A percentile compares a stretch with the other conserved stretches of the same genome.
Evolutionary conservation across 2,888 invertebrate genomes (phyloP).

Genomic region (Isotomurus palustris): DNA sequence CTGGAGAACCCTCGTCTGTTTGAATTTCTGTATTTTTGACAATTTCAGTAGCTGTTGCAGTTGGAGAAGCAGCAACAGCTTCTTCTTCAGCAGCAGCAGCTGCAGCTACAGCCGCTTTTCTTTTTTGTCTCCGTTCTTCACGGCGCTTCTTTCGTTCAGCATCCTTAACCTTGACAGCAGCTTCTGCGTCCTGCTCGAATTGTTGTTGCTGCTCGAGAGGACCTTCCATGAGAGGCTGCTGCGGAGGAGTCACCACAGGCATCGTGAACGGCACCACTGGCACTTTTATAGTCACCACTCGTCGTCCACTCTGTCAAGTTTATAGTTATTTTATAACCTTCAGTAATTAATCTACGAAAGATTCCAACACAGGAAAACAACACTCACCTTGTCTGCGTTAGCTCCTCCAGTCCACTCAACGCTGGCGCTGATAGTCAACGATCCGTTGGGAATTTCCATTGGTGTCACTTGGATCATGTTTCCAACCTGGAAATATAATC

Average conservation of each 20-base stretch:
- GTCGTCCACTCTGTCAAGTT: background rate
- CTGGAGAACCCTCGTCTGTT: too few relatives aligned
- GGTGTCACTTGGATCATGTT: slow-evolving; percentile 60
- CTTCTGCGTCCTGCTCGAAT: background rate
- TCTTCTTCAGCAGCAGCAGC: too few relatives aligned
- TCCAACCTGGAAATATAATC: slow-evolving; percentile 54
- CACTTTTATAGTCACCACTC: slow-evolving; percentile 43
- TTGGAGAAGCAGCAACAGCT: too few relatives aligned
- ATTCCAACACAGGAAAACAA: too few relatives aligned
- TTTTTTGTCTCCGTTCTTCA: too few relatives aligned
- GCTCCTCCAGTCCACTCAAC: slow-evolving; percentile 11
- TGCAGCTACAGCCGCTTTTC: too few relatives aligned
- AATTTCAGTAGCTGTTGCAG: too few relatives aligned
- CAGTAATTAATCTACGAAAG: too few relatives aligned
- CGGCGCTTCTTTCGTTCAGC: slow-evolving; percentile 2
- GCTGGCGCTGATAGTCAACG: slow-evolving; percentile 33
- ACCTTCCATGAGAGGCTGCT: too few relatives aligned
- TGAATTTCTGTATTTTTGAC: too few relatives aligned
- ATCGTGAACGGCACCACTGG: slow-evolving; percentile 43
- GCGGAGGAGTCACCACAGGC: slow-evolving; percentile 24
- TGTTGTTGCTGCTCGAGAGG: slow-evolving; percentile 5
- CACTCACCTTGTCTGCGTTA: slow-evolving; percentile 2
- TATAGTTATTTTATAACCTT: background rate
- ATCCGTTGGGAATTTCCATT: slow-evolving; percentile 50
- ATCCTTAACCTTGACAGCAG: background rate